Percentiles rank a stretch among this genome's conserved stretches.
These are phyloP conservation scores for Pedicia rivosa DNA, from an alignment of 2,888 invertebrate species.

Conservation along the genomic window DNA sequence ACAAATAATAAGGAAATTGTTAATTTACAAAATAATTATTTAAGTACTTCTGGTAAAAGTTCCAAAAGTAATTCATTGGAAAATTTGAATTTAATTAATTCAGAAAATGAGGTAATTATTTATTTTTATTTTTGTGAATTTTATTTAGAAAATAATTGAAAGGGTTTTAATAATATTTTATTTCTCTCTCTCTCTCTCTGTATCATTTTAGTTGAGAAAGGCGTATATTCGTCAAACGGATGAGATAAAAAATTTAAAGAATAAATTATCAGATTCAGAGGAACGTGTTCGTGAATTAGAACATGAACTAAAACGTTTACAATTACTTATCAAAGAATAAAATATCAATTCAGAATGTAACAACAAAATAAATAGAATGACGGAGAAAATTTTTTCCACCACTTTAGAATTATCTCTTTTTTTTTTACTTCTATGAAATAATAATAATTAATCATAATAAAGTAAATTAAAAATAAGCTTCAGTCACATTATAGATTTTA, in stretches of 20 bases:
- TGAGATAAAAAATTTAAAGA: constrained; percentile 59
- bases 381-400: too few species aligned
- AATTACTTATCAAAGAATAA: constrained; percentile 6
- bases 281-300: constrained; percentile 67
- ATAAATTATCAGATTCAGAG: constrained; percentile 64
- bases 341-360: too few species aligned
- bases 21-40: constrained; percentile 14
- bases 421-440: too few species aligned
- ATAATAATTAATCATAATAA: too few species aligned
- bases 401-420: too few species aligned
- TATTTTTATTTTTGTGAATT: constrained; percentile 1
- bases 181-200: too few species aligned
- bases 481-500: too few species aligned
- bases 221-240: constrained; percentile 65
- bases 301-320: constrained; percentile 40
- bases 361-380: too few species aligned
- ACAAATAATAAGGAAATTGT: constrained; percentile 23
- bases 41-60: constrained; percentile 10
- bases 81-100: constrained; percentile 12
- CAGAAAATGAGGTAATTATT: constrained; percentile 14
- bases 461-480: too few species aligned
- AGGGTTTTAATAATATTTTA: too few species aligned
- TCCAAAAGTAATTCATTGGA: constrained; percentile 13
- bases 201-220: constrained; percentile 49
- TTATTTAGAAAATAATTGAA: constrained; percentile 8